These are phyloP conservation scores for Phyto melanocephala DNA, from an alignment of 2,888 invertebrate genomes.

Conservation along the genomic window DNA sequence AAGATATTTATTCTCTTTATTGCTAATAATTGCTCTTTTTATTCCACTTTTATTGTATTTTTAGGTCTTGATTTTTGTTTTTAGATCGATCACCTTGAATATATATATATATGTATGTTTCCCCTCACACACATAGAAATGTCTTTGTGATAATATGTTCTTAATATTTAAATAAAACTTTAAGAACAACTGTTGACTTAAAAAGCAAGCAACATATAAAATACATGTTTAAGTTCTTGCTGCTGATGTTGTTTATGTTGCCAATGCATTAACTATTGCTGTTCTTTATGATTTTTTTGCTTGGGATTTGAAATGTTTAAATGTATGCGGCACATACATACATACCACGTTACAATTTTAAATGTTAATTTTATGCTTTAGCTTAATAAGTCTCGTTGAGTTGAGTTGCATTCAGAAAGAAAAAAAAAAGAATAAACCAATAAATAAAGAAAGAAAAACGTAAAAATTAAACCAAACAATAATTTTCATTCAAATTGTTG, in stretches of 20 bases:
- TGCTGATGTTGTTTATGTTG: conserved; percentile 15
- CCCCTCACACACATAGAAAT: not conserved
- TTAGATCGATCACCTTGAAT: conserved; percentile 63
- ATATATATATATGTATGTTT: conserved; percentile 38
- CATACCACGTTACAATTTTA: too few species aligned
- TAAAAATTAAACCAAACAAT: conserved; percentile 39
- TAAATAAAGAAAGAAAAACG: conserved; percentile 14
- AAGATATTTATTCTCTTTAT: conserved; percentile 21
- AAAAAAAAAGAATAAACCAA: conserved; percentile 14
- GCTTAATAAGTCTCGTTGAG: conserved; percentile 55
- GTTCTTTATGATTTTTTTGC: not conserved
- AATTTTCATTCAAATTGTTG: conserved; percentile 57
- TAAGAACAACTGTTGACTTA: conserved; percentile 10
- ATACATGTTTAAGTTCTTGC: conserved; percentile 10
- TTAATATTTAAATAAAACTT: conserved; percentile 14
- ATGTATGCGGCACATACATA: too few species aligned
- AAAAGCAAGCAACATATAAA: not conserved
- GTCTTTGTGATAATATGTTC: conserved; percentile 12
- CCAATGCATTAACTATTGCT: not conserved
- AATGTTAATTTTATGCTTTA: conserved; percentile 53
- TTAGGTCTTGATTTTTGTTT: not conserved
- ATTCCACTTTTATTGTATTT: not conserved
- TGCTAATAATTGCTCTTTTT: conserved; percentile 40
- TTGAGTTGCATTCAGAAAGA: conserved; percentile 31
- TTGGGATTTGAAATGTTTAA: too few species aligned